phyloP scores from a whole-genome alignment of 2,888 invertebrate species.

The Oxyteleia sp. region DNA sequence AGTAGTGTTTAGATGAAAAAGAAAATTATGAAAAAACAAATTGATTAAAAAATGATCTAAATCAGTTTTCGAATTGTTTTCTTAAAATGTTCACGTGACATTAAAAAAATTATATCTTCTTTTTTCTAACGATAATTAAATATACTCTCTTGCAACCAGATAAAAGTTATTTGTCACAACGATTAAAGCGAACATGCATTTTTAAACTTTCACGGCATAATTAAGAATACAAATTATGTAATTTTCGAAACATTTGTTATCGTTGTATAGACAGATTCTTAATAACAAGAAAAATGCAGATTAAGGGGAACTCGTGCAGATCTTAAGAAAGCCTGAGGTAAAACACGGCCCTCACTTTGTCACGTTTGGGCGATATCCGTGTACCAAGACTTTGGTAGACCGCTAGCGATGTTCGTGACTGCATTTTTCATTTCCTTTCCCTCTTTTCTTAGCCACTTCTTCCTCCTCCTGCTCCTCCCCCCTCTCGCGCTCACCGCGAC shows the following conservation, averaged over 20 bases:
- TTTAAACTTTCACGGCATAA: neutral
- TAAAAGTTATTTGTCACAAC: neutral
- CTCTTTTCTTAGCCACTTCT: constrained; percentile 22
- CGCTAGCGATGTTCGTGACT: constrained; percentile 64
- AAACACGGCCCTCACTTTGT: constrained; percentile 60
- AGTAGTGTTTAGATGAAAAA: no score
- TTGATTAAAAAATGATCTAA: no score
- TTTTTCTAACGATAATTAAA: no score
- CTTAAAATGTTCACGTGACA: no score
- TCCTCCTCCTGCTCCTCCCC: neutral
- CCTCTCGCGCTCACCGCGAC: constrained; percentile 1
- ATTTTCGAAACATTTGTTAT: constrained; percentile 23
- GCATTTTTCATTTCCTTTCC: constrained; percentile 62
- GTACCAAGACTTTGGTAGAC: constrained; percentile 54
- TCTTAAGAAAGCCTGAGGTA: constrained; percentile 39
- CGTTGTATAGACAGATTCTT: constrained; percentile 27
- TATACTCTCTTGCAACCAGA: no score
- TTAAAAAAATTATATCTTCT: no score
- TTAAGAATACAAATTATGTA: constrained; percentile 1
- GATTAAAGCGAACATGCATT: neutral
- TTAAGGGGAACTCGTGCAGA: constrained; percentile 51
- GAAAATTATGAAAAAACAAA: no score
- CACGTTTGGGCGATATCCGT: constrained; percentile 59
- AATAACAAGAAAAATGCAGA: constrained; percentile 50
- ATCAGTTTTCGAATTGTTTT: no score